Conservation (phyloP, 2,888 invertebrate species). For the Brachyopa scutellaris region DNA sequence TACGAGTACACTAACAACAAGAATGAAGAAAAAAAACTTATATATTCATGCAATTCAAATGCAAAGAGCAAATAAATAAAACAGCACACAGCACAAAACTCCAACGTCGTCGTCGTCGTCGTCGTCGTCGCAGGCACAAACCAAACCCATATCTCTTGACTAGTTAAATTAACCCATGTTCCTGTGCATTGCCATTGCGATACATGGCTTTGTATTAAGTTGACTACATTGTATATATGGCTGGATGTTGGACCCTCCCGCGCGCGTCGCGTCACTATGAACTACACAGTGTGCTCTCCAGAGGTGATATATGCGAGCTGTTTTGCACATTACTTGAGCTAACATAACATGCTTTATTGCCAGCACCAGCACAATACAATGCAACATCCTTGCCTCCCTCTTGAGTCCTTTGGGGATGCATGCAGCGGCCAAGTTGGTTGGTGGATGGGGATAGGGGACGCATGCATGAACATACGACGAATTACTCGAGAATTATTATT, state of each 20-base stretch:
- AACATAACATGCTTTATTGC: conserved; percentile 70
- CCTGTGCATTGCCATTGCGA: conserved; percentile 62
- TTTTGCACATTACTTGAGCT: conserved; percentile 72
- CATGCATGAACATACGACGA: conserved; percentile 54
- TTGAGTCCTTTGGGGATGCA: conserved; percentile 57
- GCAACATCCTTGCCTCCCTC: conserved; percentile 30
- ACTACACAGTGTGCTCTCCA: conserved; percentile 49
- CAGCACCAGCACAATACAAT: conserved; percentile 61
- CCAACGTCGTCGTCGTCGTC: conserved; percentile 23
- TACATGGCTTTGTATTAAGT: conserved; percentile 59
- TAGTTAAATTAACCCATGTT: conserved; percentile 71
- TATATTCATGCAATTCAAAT: conserved; percentile 72
- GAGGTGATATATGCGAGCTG: conserved; percentile 70
- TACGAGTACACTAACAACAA: too few relatives aligned
- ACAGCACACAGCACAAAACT: conserved; percentile 45
- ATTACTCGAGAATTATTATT: conserved; percentile 71
- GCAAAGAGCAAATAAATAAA: conserved; percentile 69
- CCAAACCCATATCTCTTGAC: conserved; percentile 69
- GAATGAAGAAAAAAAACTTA: conserved; percentile 57
- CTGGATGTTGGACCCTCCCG: conserved; percentile 13
- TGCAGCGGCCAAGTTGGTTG: conserved; percentile 34
- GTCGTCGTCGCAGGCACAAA: conserved; percentile 45
- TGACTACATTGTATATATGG: conserved; percentile 28
- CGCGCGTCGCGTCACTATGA: conserved; percentile 11
- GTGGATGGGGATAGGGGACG: conserved; percentile 23